Conservation (phyloP, 2,113 vertebrate species). For the Poecilia latipinna region DNA sequence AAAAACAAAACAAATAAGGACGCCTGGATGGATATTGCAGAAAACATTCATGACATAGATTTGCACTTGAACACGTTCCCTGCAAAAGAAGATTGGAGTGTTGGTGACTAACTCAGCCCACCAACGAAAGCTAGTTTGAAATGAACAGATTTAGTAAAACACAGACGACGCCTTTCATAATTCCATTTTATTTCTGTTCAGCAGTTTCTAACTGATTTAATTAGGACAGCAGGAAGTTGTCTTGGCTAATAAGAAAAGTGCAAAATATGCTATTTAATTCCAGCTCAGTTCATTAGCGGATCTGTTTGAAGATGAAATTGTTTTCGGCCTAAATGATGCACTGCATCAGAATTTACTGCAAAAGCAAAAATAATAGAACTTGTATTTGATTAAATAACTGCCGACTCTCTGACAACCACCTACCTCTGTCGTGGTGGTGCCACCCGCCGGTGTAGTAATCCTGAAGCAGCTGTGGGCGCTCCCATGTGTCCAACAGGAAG, state of each 20-base stretch:
- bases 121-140: no score
- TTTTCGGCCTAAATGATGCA: conserved; percentile 32
- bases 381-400: conserved; percentile 6
- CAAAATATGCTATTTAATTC: not conserved
- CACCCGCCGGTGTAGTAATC: conserved; percentile 94
- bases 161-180: no score
- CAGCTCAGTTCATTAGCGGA: not conserved
- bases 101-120: no score
- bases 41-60: no score
- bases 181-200: no score
- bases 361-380: no score
- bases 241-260: not conserved
- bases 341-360: conserved; percentile 16
- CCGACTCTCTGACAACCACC: not conserved
- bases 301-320: conserved; percentile 8
- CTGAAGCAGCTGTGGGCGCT: conserved; percentile 87
- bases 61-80: no score
- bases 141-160: no score
- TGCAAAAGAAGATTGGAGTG: no score
- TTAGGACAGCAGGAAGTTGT: not conserved
- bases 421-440: conserved; percentile 97
- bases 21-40: no score
- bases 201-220: not conserved
- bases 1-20: no score
- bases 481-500: conserved; percentile 92